These are phyloP conservation scores for Dryomyza anilis DNA, from an alignment of 2,888 invertebrate species.

Conservation along the genomic window DNA sequence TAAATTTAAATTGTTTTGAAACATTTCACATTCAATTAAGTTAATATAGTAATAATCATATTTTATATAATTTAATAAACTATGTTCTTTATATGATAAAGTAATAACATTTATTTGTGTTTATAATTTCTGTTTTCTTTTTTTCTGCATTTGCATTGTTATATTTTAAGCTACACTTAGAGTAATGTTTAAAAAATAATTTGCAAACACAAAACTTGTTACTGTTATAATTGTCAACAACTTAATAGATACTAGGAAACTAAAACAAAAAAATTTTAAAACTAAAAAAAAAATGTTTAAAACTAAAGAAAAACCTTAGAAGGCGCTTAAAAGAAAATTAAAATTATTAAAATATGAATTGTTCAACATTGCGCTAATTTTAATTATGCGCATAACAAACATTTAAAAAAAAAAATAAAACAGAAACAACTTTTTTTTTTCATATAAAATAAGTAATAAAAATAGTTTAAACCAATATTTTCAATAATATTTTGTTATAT, in stretches of 20 bases:
- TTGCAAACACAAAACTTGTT: background rate
- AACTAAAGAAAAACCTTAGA: background rate
- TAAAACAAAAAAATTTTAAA: background rate
- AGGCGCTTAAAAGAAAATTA: background rate
- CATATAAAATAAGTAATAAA: background rate
- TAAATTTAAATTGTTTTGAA: background rate
- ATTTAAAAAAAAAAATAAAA: background rate
- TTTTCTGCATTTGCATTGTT: background rate
- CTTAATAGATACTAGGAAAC: background rate
- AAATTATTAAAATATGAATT: slow-evolving; percentile 1
- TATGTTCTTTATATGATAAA: background rate
- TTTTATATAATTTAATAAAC: background rate
- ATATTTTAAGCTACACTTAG: background rate
- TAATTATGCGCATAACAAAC: background rate
- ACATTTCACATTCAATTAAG: slow-evolving; percentile 3
- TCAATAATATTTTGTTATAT: background rate
- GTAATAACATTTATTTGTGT: background rate
- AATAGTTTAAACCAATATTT: background rate
- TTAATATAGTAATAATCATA: slow-evolving; percentile 6
- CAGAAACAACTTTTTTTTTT: background rate
- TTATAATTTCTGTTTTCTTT: background rate
- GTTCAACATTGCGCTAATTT: slow-evolving; percentile 11
- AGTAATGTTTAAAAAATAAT: background rate
- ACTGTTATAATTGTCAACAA: background rate
- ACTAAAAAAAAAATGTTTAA: background rate